Evolutionary conservation across 2,888 invertebrate genomes (phyloP).

Genomic region (Ptilodon capucinus): DNA sequence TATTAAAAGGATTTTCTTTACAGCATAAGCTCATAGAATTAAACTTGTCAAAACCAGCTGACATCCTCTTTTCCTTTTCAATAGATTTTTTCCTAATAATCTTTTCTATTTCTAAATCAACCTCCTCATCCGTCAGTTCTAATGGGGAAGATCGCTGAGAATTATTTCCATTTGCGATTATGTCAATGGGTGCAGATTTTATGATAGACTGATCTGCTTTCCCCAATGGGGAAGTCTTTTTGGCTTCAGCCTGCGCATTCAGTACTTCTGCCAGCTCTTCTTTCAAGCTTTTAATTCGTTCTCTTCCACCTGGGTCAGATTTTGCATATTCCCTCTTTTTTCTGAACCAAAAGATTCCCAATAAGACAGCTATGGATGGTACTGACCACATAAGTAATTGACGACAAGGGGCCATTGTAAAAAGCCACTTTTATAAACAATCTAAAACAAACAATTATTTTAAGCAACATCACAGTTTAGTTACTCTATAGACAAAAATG

Average conservation of each 20-base stretch:
- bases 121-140: constrained; percentile 85
- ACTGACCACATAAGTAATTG: constrained; percentile 90
- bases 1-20: constrained; percentile 45
- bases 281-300: constrained; percentile 72
- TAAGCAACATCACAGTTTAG: constrained; percentile 2
- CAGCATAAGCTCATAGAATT: constrained; percentile 37
- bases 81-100: constrained; percentile 82
- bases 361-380: constrained; percentile 89
- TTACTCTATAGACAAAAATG: constrained; percentile 13
- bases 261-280: constrained; percentile 76
- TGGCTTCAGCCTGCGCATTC: constrained; percentile 65
- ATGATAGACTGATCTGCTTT: constrained; percentile 73
- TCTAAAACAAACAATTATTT: constrained; percentile 67
- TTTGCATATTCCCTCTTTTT: constrained; percentile 88
- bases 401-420: constrained; percentile 89
- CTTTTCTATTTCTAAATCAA: constrained; percentile 86
- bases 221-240: constrained; percentile 69
- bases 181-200: constrained; percentile 87
- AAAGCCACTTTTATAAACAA: constrained; percentile 86
- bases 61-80: constrained; percentile 68
- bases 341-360: constrained; percentile 92
- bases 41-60: constrained; percentile 49
- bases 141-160: constrained; percentile 82
- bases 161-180: constrained; percentile 76
- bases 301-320: constrained; percentile 89